phyloP scores from a whole-genome alignment of 2,888 invertebrate genomes.

The Plemyria rubiginata region DNA sequence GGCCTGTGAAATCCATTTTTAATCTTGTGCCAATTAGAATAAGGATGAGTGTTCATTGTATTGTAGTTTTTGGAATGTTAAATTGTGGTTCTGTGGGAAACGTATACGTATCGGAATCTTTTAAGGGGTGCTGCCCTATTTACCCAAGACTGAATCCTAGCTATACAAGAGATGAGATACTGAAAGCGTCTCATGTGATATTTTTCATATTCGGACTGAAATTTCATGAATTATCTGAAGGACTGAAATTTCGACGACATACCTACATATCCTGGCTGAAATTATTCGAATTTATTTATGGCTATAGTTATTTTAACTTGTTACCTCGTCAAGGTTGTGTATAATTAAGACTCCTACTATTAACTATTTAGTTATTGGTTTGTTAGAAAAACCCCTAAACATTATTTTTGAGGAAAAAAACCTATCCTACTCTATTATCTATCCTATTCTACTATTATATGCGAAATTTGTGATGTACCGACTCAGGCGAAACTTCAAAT shows the following conservation, averaged over 20 bases:
- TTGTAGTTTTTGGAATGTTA: slow-evolving; percentile 17
- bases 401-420: no score
- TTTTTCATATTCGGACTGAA: slow-evolving; percentile 27
- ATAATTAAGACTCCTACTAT: slow-evolving; percentile 23
- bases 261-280: slow-evolving; percentile 37
- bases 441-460: no score
- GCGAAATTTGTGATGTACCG: no score
- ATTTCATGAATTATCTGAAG: slow-evolving; percentile 16
- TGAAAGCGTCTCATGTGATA: slow-evolving; percentile 39
- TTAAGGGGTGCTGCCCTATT: slow-evolving; percentile 17
- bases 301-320: slow-evolving; percentile 18
- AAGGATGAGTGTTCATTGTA: slow-evolving; percentile 34
- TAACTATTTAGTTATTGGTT: slow-evolving; percentile 12
- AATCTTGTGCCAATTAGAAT: slow-evolving; percentile 38
- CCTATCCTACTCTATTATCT: no score
- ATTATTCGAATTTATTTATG: slow-evolving; percentile 43
- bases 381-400: no score
- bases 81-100: slow-evolving; percentile 22
- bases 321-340: slow-evolving; percentile 40
- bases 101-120: slow-evolving; percentile 32
- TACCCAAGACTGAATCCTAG: slow-evolving; percentile 68
- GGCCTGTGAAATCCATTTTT: slow-evolving; percentile 33
- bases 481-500: not conserved
- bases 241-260: slow-evolving; percentile 17
- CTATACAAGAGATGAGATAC: slow-evolving; percentile 38